Base-by-base conservation (phyloP, 2,113 vertebrate species). In the Emydocephalus ijimae region DNA sequence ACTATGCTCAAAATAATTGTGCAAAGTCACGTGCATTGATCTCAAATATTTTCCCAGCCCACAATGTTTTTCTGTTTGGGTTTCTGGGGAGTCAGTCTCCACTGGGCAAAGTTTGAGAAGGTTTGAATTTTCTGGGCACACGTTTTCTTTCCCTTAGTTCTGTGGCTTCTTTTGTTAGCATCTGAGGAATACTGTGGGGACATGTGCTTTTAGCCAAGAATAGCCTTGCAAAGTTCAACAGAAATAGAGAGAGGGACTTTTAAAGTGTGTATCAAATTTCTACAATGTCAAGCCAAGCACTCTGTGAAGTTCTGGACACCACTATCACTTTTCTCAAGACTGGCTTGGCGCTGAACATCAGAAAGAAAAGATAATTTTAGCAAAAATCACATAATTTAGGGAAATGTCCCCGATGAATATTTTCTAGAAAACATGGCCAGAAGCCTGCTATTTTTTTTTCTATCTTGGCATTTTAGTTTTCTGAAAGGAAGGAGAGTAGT, bases 221-320 rank as follows among this genome's bases (percentile, higher is more conserved):
- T 87, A 95, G 95, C 94, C 55, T 87, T 88, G 91, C 21, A 61
- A 45, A 61, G 45, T 94, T 95, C 95, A 94, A 95, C 92, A 94
- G 96, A 96, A 94, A 96, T 29, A 97, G 92, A 94, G 92, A 93
- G 85, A 93, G 93, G 74, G 21, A 94, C 29, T 48, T 85, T 85
- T 85, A 21, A 92, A 92, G 85, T 56, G 89, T 96, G 3, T n/a
- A 94, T 95, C 93, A 8, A 85, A 93, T 95, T 96, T 96, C 94
- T 93, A 94, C 91, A 95, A 92, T 43, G 59, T 59, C 95, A 93
- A 81, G 56, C 91, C 88, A 92, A 93, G 93, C 54, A 92, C 26
- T 85, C 69, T 81, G 48, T 90, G 57, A 85, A 91, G n/a, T 94
- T 92, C 92, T 88, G 86, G 87, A 50, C 48, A 5, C 50, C 89